Evolutionary conservation across 2,888 invertebrate genomes (phyloP).

Genomic region (Scaptomyza polygonia): DNA sequence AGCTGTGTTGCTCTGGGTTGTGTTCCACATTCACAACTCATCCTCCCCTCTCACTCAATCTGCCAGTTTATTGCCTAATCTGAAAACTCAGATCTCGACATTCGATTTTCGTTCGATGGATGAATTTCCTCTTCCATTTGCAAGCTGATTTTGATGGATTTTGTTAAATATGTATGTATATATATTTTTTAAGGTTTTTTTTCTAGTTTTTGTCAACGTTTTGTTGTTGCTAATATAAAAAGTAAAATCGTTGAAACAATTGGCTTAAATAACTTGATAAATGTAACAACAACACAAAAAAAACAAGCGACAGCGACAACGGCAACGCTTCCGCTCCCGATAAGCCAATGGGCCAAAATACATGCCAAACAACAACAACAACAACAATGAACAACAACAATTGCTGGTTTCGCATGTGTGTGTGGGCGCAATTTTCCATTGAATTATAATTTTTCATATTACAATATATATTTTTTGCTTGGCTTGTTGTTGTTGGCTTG

Average conservation of each 20-base stretch:
- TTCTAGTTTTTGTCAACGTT: slow-evolving; percentile 2
- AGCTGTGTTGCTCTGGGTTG: slow-evolving; percentile 21
- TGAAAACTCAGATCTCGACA: slow-evolving; percentile 46
- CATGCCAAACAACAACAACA: slow-evolving; percentile 46
- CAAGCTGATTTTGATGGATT: slow-evolving; percentile 53
- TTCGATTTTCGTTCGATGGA: slow-evolving; percentile 32
- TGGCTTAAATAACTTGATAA: slow-evolving; percentile 11
- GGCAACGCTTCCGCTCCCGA: slow-evolving; percentile 69
- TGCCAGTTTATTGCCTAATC: slow-evolving; percentile 12
- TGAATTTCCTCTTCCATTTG: slow-evolving; percentile 21
- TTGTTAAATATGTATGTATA: slow-evolving; percentile 29
- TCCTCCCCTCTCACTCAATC: neutral
- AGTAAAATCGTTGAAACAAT: slow-evolving; percentile 5
- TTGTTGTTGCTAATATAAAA: neutral
- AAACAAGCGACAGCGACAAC: slow-evolving; percentile 41
- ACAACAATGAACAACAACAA: slow-evolving; percentile 54
- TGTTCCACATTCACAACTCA: slow-evolving; percentile 26
- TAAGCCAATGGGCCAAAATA: slow-evolving; percentile 44
- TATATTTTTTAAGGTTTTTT: slow-evolving; percentile 1
- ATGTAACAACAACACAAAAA: slow-evolving; percentile 18
- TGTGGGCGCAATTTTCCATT: slow-evolving; percentile 76
- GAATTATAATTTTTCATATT: slow-evolving; percentile 72
- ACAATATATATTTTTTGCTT: slow-evolving; percentile 37
- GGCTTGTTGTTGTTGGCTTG: slow-evolving; percentile 61
- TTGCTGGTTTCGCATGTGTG: slow-evolving; percentile 46